Conservation (phyloP, 2,888 invertebrate genomes). For the Herminia tarsipennalis region DNA sequence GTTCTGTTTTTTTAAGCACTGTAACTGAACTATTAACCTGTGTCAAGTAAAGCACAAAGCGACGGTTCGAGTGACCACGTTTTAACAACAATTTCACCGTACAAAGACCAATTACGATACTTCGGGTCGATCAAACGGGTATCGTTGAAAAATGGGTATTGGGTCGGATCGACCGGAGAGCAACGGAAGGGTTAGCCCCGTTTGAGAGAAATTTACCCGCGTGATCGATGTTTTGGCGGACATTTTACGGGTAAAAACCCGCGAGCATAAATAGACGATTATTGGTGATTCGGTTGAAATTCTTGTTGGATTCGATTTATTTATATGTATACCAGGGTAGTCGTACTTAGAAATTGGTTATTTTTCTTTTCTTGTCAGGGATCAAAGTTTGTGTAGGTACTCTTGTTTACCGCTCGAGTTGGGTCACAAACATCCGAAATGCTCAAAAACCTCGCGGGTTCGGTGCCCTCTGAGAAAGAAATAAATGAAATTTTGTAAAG, state of each 20-base stretch:
- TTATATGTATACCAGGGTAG: too few relatives aligned
- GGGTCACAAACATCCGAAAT: too few relatives aligned
- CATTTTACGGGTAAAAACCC: conserved; percentile 30
- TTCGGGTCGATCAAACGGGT: conserved; percentile 49
- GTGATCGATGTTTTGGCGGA: conserved; percentile 42
- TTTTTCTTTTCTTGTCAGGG: too few relatives aligned
- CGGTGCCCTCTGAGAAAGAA: too few relatives aligned
- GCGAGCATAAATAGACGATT: conserved; percentile 29
- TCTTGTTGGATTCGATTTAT: conserved; percentile 10
- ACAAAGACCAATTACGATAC: conserved; percentile 56
- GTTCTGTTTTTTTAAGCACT: conserved; percentile 33
- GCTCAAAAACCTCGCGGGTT: too few relatives aligned
- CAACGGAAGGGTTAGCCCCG: conserved; percentile 36
- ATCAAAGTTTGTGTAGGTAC: too few relatives aligned
- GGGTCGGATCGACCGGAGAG: conserved; percentile 20
- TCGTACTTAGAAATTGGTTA: too few relatives aligned
- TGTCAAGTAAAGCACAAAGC: conserved; percentile 42
- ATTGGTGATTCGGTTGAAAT: conserved; percentile 21
- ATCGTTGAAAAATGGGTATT: conserved; percentile 49
- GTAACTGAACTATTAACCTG: conserved; percentile 40
- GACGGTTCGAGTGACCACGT: conserved; percentile 43
- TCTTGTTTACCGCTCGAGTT: too few relatives aligned
- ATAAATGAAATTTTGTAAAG: too few relatives aligned
- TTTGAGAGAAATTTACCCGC: conserved; percentile 32
- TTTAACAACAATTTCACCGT: conserved; percentile 51